phyloP scores from a whole-genome alignment of 2,113 vertebrate species.

The Lycaon pictus region DNA sequence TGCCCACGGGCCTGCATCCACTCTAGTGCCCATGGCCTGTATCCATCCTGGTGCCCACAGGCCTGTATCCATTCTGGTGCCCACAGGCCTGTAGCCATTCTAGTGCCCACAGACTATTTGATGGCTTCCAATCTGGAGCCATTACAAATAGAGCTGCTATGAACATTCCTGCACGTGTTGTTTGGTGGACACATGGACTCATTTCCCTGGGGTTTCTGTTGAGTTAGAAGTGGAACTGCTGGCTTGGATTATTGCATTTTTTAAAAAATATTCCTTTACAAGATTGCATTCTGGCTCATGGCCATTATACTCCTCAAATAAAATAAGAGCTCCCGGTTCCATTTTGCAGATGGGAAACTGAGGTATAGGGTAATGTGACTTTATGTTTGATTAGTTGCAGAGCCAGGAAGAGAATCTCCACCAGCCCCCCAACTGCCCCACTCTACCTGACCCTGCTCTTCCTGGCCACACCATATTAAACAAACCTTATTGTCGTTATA shows the following conservation, averaged over 20 bases:
- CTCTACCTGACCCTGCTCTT: neutral
- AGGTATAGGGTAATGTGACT: neutral
- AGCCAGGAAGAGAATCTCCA: neutral
- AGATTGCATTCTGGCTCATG: neutral
- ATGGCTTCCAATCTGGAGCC: neutral
- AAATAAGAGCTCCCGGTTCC: neutral
- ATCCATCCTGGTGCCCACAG: too few species aligned
- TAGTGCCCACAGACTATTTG: neutral
- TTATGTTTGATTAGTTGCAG: neutral
- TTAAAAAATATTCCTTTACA: neutral
- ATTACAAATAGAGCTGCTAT: neutral
- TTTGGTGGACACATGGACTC: neutral
- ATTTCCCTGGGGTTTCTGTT: neutral
- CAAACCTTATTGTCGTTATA: conserved; percentile 6
- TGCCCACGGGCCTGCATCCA: too few species aligned
- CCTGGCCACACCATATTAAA: conserved; percentile 45
- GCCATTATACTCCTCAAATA: neutral
- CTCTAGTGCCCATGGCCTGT: too few species aligned
- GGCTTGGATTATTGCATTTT: neutral
- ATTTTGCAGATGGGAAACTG: neutral
- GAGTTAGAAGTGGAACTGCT: neutral
- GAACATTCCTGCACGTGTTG: neutral
- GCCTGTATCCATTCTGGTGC: too few species aligned
- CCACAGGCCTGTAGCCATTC: too few species aligned
- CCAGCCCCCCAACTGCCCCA: too few species aligned